Evolutionary conservation across 1,140 invertebrate species (phyloP).

Genomic region (Brachionus koreanus): DNA sequence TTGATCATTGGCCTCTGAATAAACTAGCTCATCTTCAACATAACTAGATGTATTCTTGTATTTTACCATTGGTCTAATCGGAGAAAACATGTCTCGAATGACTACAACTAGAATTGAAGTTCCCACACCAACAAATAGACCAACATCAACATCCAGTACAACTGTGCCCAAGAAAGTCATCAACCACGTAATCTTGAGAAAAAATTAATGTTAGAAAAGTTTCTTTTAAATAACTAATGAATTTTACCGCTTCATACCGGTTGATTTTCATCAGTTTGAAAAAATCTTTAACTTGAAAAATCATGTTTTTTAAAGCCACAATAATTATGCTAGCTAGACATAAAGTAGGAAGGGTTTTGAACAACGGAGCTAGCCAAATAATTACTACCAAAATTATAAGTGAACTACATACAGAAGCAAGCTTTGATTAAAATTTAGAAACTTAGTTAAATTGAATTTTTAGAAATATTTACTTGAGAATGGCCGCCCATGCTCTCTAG

Average conservation of each 20-base stretch:
- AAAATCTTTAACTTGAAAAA: constrained; percentile 62
- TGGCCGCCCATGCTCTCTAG: constrained; percentile 49
- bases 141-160: constrained; percentile 41
- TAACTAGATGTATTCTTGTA: constrained; percentile 17
- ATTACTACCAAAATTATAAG: constrained; percentile 60
- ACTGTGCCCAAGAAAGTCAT: constrained; percentile 20
- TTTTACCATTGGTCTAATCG: background rate
- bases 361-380: constrained; percentile 59
- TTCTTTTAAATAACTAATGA: no score
- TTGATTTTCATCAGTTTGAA: constrained; percentile 71
- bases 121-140: constrained; percentile 30
- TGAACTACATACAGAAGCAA: background rate
- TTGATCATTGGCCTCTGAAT: background rate
- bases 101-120: constrained; percentile 45
- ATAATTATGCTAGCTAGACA: constrained; percentile 55
- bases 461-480: constrained; percentile 47
- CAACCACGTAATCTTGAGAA: constrained; percentile 46
- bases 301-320: constrained; percentile 52
- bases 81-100: constrained; percentile 28
- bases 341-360: constrained; percentile 59
- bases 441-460: background rate
- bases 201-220: no score
- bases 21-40: background rate
- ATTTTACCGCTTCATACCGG: constrained; percentile 66
- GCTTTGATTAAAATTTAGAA: background rate